These are phyloP conservation scores for Elysia crispata DNA, from an alignment of 2,888 invertebrate species.

Conservation along the genomic window DNA sequence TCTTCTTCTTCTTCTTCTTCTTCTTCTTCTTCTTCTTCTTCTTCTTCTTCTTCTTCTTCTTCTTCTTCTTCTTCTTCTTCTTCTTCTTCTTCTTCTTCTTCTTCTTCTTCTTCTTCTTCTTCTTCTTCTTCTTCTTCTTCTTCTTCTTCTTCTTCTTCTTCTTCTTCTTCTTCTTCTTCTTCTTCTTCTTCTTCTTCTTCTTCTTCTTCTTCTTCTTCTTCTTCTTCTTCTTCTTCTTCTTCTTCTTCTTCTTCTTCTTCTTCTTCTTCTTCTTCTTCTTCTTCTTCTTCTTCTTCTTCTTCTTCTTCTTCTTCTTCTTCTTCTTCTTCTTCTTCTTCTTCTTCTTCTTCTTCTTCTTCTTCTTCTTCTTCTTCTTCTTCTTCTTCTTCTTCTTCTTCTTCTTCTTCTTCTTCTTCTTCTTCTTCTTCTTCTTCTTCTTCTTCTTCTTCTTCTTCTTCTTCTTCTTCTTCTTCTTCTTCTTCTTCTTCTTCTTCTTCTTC, in stretches of 20 bases:
- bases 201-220: constrained; percentile 25
- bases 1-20: too few species aligned
- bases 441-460: not conserved
- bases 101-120: constrained; percentile 14
- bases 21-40: too few species aligned
- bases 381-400: constrained; percentile 37
- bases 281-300: constrained; percentile 25
- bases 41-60: too few species aligned
- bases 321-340: constrained; percentile 11
- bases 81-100: too few species aligned
- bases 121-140: constrained; percentile 18
- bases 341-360: constrained; percentile 33
- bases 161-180: constrained; percentile 44
- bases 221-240: constrained; percentile 22
- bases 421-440: constrained; percentile 36
- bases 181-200: constrained; percentile 31
- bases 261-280: constrained; percentile 28
- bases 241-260: constrained; percentile 33
- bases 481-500: not conserved
- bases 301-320: constrained; percentile 19
- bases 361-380: constrained; percentile 14
- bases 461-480: constrained; percentile 6
- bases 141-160: not conserved
- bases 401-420: constrained; percentile 29
- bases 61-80: too few species aligned